Evolutionary conservation across 2,797 vertebrate species (phyloP), one percentile per base, ranked within the genome.

Genomic region (Sebastiscus albofasciatus): DNA sequence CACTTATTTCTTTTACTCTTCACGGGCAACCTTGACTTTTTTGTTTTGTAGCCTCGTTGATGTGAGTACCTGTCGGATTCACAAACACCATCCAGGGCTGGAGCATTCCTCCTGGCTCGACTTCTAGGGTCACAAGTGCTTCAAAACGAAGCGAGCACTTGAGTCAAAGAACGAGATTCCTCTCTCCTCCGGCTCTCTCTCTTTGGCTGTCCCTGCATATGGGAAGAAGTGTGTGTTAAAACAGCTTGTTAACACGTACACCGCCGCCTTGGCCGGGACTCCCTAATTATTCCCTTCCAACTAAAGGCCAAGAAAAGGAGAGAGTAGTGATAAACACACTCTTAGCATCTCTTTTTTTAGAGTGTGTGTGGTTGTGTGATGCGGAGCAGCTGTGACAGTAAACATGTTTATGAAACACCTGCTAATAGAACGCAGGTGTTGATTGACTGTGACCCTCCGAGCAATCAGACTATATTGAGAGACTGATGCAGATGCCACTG

Each of bases 341-440:
- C 68, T 68, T 64, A 65, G 64, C 42, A 20, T 59, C 20, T 22
- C 49, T 54, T 22, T 22, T 22, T 75, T 46, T 46, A 10, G 11
- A 31, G 60, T 78, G 42, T 71, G 55, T 31, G 33, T 62, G 60
- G 22, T 49, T 79, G 94, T 95, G 93, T 97, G 97, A 97, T 96
- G 94, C 90, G 88, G 94, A 96, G 95, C 97, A 97, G 97, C 97
- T 98, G 97, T 95, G 95, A 95, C 95, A 97, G 96, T 98, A 98
- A 98, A 98, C 96, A 97, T 96, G 96, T 97, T 96, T 97, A 96
- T 96, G 96, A 96, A 94, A 67, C 62, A 68, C 61, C 93, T 95
- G 93, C 95, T 98, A 97, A 98, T 97, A 92, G 66, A 96, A 97
- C 97, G 95, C 97, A 97, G 96, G 94, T 96, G 96, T 95, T 91